Conservation (phyloP, 92 coral and sea anemone species). For the Heliopora coerulea region DNA sequence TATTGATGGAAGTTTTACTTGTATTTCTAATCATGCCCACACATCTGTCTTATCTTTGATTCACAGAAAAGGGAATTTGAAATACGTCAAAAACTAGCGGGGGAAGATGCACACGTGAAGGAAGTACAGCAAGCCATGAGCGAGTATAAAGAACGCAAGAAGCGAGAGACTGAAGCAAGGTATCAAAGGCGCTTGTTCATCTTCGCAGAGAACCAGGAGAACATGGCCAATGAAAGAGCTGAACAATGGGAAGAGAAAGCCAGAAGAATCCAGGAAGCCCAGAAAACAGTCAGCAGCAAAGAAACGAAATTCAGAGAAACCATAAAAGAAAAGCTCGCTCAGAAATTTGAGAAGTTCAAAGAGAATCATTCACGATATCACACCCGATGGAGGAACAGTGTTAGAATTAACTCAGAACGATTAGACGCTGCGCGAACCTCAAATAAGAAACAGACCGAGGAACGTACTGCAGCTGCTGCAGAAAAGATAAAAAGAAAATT, state of each 20-base stretch:
- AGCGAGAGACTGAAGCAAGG: constrained; percentile 26
- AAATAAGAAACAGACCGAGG: constrained; percentile 17
- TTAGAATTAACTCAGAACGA: neutral
- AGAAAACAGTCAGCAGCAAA: neutral
- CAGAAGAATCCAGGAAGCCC: neutral
- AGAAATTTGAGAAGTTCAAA: constrained; percentile 27
- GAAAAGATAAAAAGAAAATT: constrained; percentile 6
- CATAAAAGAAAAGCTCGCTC: constrained; percentile 18
- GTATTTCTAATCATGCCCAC: no score
- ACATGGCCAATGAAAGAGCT: constrained; percentile 13
- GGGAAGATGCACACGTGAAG: constrained; percentile 7
- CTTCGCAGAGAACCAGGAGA: constrained; percentile 32
- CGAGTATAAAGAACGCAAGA: constrained; percentile 28
- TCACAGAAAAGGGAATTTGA: constrained; percentile 11
- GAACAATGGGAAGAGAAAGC: constrained; percentile 23
- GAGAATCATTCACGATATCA: constrained; percentile 13
- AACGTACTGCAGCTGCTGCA: constrained; percentile 7
- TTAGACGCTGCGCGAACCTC: neutral
- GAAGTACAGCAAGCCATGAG: constrained; percentile 37
- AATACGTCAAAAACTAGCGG: constrained; percentile 17
- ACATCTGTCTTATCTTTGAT: neutral
- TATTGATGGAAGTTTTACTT: no score
- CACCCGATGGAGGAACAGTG: neutral
- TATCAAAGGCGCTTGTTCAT: constrained; percentile 29
- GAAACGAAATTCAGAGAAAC: constrained; percentile 26